Evolutionary conservation across 2,797 vertebrate species (phyloP), one percentile per base, ranked within the genome.

Genomic region (Tragopan temminckii): DNA sequence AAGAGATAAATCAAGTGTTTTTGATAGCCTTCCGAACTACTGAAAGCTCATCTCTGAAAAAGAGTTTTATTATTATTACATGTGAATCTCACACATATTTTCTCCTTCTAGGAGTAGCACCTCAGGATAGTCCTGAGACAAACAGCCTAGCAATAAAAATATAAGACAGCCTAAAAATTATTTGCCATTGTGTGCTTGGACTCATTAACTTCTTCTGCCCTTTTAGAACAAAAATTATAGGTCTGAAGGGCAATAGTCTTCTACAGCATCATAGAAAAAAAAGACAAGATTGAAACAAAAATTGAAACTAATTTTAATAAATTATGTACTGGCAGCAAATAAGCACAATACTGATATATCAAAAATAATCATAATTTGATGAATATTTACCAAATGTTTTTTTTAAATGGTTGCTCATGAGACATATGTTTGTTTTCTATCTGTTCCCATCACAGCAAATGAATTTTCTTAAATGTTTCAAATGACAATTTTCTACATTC

Each of bases 1-100:
- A 67, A 93, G 69, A 85, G 84, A 96, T 58, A 85, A 85, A 95
- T 90, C 61, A 89, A 89, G 25, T 53, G 67, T 2, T 38, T 89
- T 80, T 89, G 64, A 88, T 85, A 90, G 75, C 71, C 46, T 90
- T 66, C 69, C 85, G 38, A 92, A 85, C 35, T 69, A 70, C 23
- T 87, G 42, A 87, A 71, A 57, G 50, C 33, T 83, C 7, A 69
- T 85, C 35, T 83, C 69, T 48, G 17, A 45, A 75, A 50, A 87
- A 80, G 61, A 95, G 58, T 58, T 90, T 38, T 25, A 80, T 83
- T 83, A 80, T 80, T 85, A 80, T 61, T 3, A 83, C 80, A 83
- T 48, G 64, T 64, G 64, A 84, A 68, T 80, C 72, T 93, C 66
- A 70, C 29, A 45, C 4, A 75, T 94, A 90, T 75, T 89, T 90